A percentile compares a stretch with the other conserved stretches of the same genome.
Evolutionary conservation across 53 echinoderm and acorn worm species (phyloP).

Genomic region (Holothuria scabra): DNA sequence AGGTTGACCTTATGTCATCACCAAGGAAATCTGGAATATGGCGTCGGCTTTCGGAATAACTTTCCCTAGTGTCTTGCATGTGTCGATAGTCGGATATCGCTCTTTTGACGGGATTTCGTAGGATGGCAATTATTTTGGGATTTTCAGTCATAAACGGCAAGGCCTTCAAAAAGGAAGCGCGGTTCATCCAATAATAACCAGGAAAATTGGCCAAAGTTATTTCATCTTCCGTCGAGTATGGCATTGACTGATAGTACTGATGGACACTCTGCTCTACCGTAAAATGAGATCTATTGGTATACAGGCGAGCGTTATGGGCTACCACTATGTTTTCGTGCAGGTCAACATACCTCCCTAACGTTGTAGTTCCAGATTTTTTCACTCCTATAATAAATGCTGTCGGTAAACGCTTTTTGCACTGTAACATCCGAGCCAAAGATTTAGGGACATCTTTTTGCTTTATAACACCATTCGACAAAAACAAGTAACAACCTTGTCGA

Average conservation of each 20-base stretch:
- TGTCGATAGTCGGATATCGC: slow-evolving; percentile 28
- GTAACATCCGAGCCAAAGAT: neutral
- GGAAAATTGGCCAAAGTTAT: slow-evolving; percentile 13
- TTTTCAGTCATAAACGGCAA: neutral
- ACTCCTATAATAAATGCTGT: slow-evolving; percentile 48
- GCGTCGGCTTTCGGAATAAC: too few species aligned
- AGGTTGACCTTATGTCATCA: slow-evolving; percentile 10
- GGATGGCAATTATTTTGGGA: neutral
- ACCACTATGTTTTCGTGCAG: slow-evolving; percentile 1
- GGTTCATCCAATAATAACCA: neutral
- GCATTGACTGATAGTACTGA: neutral
- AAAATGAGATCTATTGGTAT: neutral
- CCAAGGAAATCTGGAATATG: neutral
- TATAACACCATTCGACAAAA: neutral
- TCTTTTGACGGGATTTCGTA: slow-evolving; percentile 28
- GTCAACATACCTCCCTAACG: neutral
- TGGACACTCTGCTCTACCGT: neutral
- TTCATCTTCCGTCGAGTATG: neutral
- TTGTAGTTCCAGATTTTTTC: slow-evolving; percentile 35
- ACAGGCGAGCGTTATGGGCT: neutral
- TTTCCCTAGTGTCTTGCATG: neutral
- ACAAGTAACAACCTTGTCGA: slow-evolving; percentile 4
- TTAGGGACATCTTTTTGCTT: neutral
- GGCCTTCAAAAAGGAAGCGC: neutral
- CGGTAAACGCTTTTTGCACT: slow-evolving; percentile 33